Evolutionary conservation across 2,888 invertebrate genomes (phyloP).

Genomic region (Pachymerium ferrugineum): DNA sequence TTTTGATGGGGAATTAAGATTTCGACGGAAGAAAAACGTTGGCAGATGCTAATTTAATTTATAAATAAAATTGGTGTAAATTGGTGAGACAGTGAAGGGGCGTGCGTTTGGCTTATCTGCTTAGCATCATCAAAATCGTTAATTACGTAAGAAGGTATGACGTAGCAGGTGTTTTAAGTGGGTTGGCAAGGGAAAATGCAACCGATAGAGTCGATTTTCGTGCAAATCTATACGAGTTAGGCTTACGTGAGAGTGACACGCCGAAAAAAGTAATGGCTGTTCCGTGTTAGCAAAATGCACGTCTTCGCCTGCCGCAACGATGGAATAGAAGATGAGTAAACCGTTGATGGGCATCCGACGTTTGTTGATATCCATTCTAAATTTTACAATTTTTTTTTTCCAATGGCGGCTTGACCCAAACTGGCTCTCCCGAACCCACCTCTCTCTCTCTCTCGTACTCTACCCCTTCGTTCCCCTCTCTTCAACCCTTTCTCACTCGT

Average conservation of each 20-base stretch:
- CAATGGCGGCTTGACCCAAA: slow-evolving; percentile 1
- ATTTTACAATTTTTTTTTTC: neutral
- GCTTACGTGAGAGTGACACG: no score
- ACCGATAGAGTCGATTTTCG: neutral
- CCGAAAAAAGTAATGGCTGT: no score
- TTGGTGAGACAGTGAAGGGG: neutral
- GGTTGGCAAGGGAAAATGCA: neutral
- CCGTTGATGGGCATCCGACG: no score
- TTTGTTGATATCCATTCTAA: no score
- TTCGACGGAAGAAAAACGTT: neutral
- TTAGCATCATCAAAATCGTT: slow-evolving; percentile 19
- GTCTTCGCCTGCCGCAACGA: no score
- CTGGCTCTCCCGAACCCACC: slow-evolving; percentile 2
- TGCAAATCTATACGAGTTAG: no score
- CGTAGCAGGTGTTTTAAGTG: slow-evolving; percentile 13
- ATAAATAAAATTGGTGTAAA: neutral
- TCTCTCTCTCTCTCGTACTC: slow-evolving; percentile 16
- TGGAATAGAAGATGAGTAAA: no score
- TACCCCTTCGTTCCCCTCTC: slow-evolving; percentile 12
- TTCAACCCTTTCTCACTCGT: slow-evolving; percentile 28
- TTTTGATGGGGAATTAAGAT: neutral
- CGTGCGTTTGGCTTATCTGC: slow-evolving; percentile 7
- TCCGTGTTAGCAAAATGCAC: no score
- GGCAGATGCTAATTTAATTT: neutral
- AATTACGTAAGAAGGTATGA: slow-evolving; percentile 5